These are phyloP conservation scores for Plutomurus gul DNA, from an alignment of 1,140 invertebrate species.

Conservation along the genomic window DNA sequence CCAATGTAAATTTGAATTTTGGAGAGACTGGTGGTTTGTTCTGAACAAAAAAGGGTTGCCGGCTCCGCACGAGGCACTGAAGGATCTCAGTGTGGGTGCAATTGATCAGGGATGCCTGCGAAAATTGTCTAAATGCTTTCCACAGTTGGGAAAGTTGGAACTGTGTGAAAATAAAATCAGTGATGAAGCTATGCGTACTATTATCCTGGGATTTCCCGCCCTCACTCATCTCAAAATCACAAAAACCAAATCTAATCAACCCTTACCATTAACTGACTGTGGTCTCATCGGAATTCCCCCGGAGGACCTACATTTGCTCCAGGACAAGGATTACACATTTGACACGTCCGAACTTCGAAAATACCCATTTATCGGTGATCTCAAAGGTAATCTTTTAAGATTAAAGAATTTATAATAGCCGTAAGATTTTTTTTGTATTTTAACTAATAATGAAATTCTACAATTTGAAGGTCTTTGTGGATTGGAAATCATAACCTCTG, in stretches of 20 bases:
- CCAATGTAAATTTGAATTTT: constrained; percentile 36
- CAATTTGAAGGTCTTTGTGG: background rate
- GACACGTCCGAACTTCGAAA: background rate
- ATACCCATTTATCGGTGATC: background rate
- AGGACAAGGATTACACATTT: background rate
- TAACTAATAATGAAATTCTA: background rate
- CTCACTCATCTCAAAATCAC: constrained; percentile 33
- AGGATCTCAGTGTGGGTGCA: constrained; percentile 14
- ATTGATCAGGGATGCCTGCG: constrained; percentile 30
- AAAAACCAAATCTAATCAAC: background rate
- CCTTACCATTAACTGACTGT: background rate
- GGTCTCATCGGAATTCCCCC: background rate
- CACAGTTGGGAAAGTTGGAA: constrained; percentile 4
- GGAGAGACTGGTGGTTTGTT: constrained; percentile 33
- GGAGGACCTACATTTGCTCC: background rate
- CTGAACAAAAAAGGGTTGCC: constrained; percentile 32
- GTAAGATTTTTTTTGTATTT: too few relatives aligned
- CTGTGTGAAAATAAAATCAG: constrained; percentile 16
- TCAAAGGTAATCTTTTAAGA: too few relatives aligned
- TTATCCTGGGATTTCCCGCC: background rate
- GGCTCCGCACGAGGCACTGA: background rate
- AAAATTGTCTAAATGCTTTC: constrained; percentile 13
- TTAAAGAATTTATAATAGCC: too few relatives aligned
- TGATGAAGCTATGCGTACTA: constrained; percentile 22
- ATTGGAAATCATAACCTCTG: constrained; percentile 1